Percentiles rank a stretch among this genome's conserved stretches.
These are phyloP conservation scores for Cyprinodon diabolis DNA, from an alignment of 2,797 vertebrate species.

Conservation along the genomic window DNA sequence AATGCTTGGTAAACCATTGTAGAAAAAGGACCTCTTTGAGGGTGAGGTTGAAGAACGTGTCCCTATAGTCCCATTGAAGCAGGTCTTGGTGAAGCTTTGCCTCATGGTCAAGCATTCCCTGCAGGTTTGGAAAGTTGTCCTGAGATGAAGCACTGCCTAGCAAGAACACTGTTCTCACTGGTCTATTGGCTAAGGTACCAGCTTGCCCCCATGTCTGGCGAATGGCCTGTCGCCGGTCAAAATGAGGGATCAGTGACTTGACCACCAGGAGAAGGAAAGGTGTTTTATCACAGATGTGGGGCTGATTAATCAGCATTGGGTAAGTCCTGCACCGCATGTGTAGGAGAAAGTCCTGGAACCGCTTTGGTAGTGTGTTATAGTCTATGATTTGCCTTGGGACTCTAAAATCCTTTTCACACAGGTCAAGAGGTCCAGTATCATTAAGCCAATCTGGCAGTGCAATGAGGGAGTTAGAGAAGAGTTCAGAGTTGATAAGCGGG, in stretches of 20 bases:
- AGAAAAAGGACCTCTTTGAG: constrained; percentile 95
- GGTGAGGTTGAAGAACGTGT: constrained; percentile 95
- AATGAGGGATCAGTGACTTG: constrained; percentile 90
- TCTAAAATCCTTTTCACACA: constrained; percentile 82
- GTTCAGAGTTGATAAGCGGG: constrained; percentile 73
- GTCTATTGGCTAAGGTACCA: constrained; percentile 77
- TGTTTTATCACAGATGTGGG: constrained; percentile 77
- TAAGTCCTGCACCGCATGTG: constrained; percentile 91
- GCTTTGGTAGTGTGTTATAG: constrained; percentile 84
- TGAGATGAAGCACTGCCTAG: constrained; percentile 80
- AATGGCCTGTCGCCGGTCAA: constrained; percentile 94
- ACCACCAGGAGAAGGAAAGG: constrained; percentile 91
- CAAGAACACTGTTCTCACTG: constrained; percentile 88
- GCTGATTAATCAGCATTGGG: constrained; percentile 85
- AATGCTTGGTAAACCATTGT: constrained; percentile 87
- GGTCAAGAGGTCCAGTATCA: constrained; percentile 42
- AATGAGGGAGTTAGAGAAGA: constrained; percentile 51
- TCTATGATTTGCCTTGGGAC: constrained; percentile 78
- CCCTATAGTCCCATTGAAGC: constrained; percentile 92
- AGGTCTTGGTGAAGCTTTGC: constrained; percentile 85
- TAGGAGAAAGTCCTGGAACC: constrained; percentile 91
- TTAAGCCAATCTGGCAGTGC: constrained; percentile 76
- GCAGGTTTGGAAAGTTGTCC: constrained; percentile 89
- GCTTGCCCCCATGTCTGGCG: constrained; percentile 93
- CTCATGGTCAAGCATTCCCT: constrained; percentile 86